These are phyloP conservation scores for Tipula unca DNA, from an alignment of 2,888 invertebrate species.

Conservation along the genomic window DNA sequence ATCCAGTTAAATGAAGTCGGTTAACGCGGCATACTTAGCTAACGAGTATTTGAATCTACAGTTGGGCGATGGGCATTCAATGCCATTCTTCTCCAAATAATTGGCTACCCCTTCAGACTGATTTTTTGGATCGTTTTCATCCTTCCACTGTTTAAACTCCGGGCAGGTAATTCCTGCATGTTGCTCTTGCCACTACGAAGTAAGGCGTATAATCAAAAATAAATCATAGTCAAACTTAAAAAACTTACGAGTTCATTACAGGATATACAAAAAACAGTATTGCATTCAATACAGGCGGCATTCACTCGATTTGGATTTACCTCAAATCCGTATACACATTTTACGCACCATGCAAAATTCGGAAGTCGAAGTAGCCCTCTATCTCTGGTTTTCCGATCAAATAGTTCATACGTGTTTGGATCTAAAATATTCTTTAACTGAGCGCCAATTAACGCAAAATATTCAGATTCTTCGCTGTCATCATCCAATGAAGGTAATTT, in stretches of 20 bases:
- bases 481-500: not conserved
- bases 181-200: not conserved
- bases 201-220: not conserved
- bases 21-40: not conserved
- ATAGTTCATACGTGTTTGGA: not conserved
- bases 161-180: not conserved
- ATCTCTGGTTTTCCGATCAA: not conserved
- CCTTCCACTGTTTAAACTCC: not conserved
- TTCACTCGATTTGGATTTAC: not conserved
- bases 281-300: not conserved
- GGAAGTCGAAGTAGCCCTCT: not conserved
- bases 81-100: not conserved
- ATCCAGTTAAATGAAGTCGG: too few relatives aligned
- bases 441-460: not conserved
- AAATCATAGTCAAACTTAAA: not conserved
- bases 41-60: not conserved
- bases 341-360: not conserved
- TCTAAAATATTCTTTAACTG: not conserved
- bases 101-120: not conserved
- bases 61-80: not conserved
- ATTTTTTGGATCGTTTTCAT: not conserved
- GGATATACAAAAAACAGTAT: not conserved
- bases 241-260: not conserved
- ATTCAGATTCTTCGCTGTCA: not conserved
- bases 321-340: not conserved